A percentile compares a stretch with the other conserved stretches of the same genome.
phyloP scores from a whole-genome alignment of 2,888 invertebrate species.

The Cybosia mesomella region DNA sequence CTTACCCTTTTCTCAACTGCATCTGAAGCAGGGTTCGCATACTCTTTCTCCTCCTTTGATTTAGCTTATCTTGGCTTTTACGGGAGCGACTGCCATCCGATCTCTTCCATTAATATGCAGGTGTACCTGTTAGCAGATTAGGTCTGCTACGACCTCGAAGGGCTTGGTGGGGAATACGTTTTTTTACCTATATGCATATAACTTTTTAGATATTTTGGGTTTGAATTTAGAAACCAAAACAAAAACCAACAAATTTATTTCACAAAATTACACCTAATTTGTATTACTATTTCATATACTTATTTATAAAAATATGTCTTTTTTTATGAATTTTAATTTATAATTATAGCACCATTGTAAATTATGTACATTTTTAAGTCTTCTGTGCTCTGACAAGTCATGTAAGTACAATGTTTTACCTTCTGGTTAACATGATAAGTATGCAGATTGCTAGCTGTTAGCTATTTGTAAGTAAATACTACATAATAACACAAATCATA shows the following conservation, averaged over 20 bases:
- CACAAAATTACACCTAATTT: constrained; percentile 31
- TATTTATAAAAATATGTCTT: constrained; percentile 53
- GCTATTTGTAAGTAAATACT: not conserved
- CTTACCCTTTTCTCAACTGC: not conserved
- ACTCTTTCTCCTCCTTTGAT: too few relatives aligned
- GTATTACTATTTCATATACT: constrained; percentile 29
- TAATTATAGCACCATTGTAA: constrained; percentile 62
- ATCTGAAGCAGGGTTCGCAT: not conserved
- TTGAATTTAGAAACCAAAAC: constrained; percentile 19
- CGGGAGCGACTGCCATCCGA: not conserved
- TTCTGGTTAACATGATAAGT: constrained; percentile 3
- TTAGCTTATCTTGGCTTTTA: not conserved
- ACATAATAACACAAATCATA: not conserved
- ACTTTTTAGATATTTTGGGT: not conserved
- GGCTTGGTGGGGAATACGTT: not conserved
- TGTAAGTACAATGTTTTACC: constrained; percentile 31
- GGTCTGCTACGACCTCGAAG: not conserved
- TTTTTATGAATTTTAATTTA: constrained; percentile 32
- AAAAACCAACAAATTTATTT: constrained; percentile 50
- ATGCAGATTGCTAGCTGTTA: not conserved
- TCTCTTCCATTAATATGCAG: too few relatives aligned
- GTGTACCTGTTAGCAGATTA: too few relatives aligned
- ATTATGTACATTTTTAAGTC: constrained; percentile 52
- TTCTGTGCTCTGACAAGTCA: constrained; percentile 35
- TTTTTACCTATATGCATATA: not conserved